phyloP scores from a whole-genome alignment of 1,140 invertebrate genomes.

The Sinella curviseta region DNA sequence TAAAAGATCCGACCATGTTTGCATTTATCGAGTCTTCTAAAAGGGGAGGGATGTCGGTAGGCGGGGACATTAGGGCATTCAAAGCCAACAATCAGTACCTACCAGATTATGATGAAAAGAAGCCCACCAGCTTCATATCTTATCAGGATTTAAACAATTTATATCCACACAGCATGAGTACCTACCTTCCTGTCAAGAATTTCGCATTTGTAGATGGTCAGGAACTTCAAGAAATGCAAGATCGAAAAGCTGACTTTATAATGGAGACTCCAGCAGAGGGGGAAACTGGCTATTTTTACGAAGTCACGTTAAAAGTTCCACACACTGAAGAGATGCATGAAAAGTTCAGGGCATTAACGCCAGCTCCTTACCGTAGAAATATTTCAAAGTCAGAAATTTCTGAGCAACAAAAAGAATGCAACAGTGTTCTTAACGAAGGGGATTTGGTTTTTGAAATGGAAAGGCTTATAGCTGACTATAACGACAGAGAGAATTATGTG shows the following conservation, averaged over 20 bases:
- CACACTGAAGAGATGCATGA: neutral
- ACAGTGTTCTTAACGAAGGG: too few relatives aligned
- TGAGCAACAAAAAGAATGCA: too few relatives aligned
- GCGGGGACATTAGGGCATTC: neutral
- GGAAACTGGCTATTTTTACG: neutral
- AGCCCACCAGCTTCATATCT: neutral
- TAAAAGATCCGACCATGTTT: too few relatives aligned
- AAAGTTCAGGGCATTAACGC: neutral
- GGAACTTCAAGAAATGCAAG: neutral
- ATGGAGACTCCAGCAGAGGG: neutral
- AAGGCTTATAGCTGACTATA: neutral
- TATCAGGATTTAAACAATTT: too few relatives aligned
- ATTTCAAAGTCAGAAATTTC: too few relatives aligned
- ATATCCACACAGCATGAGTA: neutral
- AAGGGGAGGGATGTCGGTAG: neutral
- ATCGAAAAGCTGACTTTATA: neutral
- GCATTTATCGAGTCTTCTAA: too few relatives aligned
- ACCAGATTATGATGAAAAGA: neutral
- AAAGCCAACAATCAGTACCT: neutral
- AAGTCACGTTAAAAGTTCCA: neutral
- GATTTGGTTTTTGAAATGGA: too few relatives aligned
- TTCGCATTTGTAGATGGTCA: neutral
- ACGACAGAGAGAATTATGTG: neutral
- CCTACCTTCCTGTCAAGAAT: neutral
- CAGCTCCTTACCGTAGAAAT: too few relatives aligned